Conservation (phyloP, 2,888 invertebrate species). For the Leptopterna dolabrata region DNA sequence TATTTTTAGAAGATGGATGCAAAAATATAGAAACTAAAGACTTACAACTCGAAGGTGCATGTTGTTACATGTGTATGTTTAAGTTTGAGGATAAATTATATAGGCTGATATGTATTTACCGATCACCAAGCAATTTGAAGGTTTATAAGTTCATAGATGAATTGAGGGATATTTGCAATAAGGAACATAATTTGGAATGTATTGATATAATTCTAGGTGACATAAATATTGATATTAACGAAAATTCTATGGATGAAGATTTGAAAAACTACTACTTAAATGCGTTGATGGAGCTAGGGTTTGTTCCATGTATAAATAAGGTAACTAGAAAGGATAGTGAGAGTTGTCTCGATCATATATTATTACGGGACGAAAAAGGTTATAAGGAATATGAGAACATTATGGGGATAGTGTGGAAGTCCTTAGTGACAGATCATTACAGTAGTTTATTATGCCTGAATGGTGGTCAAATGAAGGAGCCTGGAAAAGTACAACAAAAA, state of each 20-base stretch:
- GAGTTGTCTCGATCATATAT: neutral
- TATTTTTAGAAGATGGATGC: neutral
- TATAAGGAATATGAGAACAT: neutral
- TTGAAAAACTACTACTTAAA: neutral
- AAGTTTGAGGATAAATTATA: neutral
- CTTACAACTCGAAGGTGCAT: neutral
- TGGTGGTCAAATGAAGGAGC: neutral
- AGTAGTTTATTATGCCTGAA: neutral
- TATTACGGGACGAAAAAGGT: neutral
- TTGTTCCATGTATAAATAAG: neutral
- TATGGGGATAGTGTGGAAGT: neutral
- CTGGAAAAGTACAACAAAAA: neutral
- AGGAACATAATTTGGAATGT: neutral
- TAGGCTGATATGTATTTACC: neutral
- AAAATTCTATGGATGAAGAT: neutral
- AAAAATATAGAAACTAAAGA: neutral
- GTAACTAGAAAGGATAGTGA: too few species aligned
- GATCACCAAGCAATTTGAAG: neutral
- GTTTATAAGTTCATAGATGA: neutral
- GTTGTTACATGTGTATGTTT: neutral
- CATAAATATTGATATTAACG: neutral
- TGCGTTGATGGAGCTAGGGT: neutral
- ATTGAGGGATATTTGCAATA: neutral
- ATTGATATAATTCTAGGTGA: neutral
- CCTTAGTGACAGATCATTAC: neutral